Evolutionary conservation across 2,113 vertebrate species (phyloP).

Genomic region (Corythaixoides concolor): DNA sequence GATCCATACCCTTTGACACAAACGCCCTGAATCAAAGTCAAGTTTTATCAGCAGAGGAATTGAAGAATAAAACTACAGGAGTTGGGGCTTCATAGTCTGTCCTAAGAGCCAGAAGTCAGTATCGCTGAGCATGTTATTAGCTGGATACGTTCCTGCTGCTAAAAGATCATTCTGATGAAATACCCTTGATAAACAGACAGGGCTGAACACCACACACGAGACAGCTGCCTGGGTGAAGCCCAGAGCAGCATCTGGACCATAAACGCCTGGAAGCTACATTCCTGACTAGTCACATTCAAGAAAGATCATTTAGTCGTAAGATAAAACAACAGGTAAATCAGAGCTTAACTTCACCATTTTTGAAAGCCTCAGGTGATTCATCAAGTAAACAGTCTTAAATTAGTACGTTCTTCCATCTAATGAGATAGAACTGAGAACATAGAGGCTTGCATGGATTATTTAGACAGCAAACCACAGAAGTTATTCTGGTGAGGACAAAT

Average conservation of each 20-base stretch:
- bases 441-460: background rate
- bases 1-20: background rate
- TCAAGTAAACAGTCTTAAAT: conserved; percentile 50
- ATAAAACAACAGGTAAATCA: conserved; percentile 24
- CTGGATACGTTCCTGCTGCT: background rate
- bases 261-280: background rate
- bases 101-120: background rate
- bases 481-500: conserved; percentile 26
- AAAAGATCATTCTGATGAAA: background rate
- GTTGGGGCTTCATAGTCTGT: background rate
- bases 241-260: background rate
- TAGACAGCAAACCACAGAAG: background rate
- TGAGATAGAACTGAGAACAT: background rate
- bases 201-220: background rate
- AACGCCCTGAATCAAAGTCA: background rate
- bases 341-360: background rate
- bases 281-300: background rate
- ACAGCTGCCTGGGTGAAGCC: background rate
- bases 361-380: conserved; percentile 48
- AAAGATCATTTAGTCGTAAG: background rate
- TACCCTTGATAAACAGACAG: background rate
- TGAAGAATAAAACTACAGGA: background rate
- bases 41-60: background rate
- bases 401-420: background rate
- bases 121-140: background rate